Evolutionary conservation across 2,888 invertebrate species (phyloP), one percentile per base, ranked within the genome.

Genomic region (Hyalella azteca): DNA sequence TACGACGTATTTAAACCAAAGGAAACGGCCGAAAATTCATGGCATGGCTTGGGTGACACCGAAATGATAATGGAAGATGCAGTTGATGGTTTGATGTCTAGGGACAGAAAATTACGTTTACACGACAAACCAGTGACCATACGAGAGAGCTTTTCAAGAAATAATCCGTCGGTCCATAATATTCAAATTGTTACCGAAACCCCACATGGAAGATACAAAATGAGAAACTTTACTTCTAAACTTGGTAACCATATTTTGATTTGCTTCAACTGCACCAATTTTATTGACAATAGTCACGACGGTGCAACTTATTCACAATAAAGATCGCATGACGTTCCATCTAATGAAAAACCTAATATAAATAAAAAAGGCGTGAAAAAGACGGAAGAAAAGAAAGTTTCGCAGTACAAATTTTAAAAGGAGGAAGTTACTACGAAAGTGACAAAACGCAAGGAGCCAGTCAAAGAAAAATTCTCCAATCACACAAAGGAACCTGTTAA

Each of bases 181-280:
- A 75, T 75, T 41, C 9, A 45, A n/a, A 75, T 75, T 22, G 45
- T 45, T 9, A 41, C 75, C 5, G 45, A 29, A 75, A 39, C 75
- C 5, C 75, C 75, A 41, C 13, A 19, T 26, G 29, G 9, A 11
- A 26, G 75, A 11, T 45, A 22, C 7, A 7, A 5, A 1, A 4
- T 45, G 1, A 41, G 45, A 75, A 75, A 75, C 9, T 75, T 41
- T 19, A 45, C 75, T 26, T 75, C 75, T 3, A 75, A 75, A 75
- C 75, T 75, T 22, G 75, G 75, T 2, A 75, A 45, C 45, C 75
- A 75, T 45, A 75, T 75, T 45, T 39, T 75, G 22, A 75, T 75
- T 45, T 75, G 75, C 29, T 45, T 75, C 26, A 75, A 75, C n/a
- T 75, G 75, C n/a, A 75, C 75, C 7, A 75, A 75, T 22, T 41